These are phyloP conservation scores for Hemiscyllium ocellatum DNA, from an alignment of 2,113 vertebrate genomes.

Conservation along the genomic window DNA sequence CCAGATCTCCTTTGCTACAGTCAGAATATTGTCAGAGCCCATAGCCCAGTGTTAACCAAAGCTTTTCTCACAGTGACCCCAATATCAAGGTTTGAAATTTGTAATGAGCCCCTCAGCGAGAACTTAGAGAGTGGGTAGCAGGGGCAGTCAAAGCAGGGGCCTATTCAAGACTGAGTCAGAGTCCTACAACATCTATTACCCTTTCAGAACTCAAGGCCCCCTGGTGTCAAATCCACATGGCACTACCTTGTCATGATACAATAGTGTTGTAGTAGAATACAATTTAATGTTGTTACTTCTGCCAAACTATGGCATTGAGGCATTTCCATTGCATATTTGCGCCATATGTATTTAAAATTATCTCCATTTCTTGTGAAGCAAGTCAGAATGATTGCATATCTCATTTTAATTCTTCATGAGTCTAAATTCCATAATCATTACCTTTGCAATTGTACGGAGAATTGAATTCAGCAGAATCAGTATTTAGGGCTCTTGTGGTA, in stretches of 20 bases:
- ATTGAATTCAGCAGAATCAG: background rate
- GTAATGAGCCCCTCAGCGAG: too few species aligned
- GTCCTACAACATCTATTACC: too few species aligned
- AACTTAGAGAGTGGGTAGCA: too few species aligned
- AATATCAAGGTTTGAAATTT: too few species aligned
- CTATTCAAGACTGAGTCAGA: too few species aligned
- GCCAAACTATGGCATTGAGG: background rate
- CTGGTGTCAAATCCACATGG: background rate
- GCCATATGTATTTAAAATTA: background rate
- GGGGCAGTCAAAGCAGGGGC: too few species aligned
- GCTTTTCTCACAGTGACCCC: too few species aligned
- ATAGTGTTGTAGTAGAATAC: background rate
- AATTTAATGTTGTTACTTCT: background rate
- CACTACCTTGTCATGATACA: background rate
- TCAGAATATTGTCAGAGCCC: too few species aligned
- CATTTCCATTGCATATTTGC: background rate
- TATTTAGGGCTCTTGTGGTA: background rate
- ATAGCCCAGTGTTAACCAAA: too few species aligned
- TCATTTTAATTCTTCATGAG: background rate
- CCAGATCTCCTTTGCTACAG: too few species aligned
- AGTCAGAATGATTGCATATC: background rate
- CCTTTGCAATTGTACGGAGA: background rate
- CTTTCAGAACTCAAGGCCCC: too few species aligned
- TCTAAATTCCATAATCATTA: background rate
- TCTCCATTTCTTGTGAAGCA: background rate